These are phyloP conservation scores for Pangasius macronema DNA, from an alignment of 2,797 vertebrate species.

Conservation along the genomic window DNA sequence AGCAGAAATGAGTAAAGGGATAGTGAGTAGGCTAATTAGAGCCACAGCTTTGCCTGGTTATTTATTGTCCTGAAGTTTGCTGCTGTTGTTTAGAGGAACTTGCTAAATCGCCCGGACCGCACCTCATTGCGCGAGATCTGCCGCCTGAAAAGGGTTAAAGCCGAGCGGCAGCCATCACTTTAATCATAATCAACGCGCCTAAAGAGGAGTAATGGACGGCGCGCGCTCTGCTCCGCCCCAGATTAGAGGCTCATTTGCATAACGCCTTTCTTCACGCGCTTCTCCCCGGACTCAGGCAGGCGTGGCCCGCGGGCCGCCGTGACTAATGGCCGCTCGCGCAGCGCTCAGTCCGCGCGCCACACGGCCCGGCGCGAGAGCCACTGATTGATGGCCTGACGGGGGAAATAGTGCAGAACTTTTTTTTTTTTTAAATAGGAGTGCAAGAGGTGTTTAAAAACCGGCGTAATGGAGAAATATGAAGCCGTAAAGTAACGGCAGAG, in stretches of 20 bases:
- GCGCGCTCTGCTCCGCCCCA: constrained; percentile 72
- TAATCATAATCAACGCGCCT: constrained; percentile 69
- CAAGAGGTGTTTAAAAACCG: constrained; percentile 83
- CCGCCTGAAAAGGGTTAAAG: constrained; percentile 67
- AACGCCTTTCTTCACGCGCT: constrained; percentile 75
- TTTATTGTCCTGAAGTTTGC: constrained; percentile 34
- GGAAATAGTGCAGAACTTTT: constrained; percentile 81
- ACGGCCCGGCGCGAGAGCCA: constrained; percentile 67
- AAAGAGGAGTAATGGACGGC: constrained; percentile 78
- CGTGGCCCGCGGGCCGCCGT: constrained; percentile 72
- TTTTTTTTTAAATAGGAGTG: constrained; percentile 74
- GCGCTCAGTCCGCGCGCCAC: constrained; percentile 56
- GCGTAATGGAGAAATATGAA: constrained; percentile 76
- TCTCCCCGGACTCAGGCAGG: constrained; percentile 76
- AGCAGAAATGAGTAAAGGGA: background rate
- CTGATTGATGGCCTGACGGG: constrained; percentile 78
- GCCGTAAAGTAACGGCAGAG: constrained; percentile 45
- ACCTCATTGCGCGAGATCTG: constrained; percentile 44
- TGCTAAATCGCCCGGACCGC: constrained; percentile 49
- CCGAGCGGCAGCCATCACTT: constrained; percentile 75
- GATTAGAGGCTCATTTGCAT: constrained; percentile 82
- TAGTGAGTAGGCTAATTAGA: constrained; percentile 5
- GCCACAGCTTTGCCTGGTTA: constrained; percentile 17
- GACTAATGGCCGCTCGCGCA: constrained; percentile 78
- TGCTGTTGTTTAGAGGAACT: constrained; percentile 28